Evolutionary conservation across 35 echinoderm and acorn worm species (phyloP), one percentile per base, ranked within the genome.

Genomic region (Lytechinus variegatus): DNA sequence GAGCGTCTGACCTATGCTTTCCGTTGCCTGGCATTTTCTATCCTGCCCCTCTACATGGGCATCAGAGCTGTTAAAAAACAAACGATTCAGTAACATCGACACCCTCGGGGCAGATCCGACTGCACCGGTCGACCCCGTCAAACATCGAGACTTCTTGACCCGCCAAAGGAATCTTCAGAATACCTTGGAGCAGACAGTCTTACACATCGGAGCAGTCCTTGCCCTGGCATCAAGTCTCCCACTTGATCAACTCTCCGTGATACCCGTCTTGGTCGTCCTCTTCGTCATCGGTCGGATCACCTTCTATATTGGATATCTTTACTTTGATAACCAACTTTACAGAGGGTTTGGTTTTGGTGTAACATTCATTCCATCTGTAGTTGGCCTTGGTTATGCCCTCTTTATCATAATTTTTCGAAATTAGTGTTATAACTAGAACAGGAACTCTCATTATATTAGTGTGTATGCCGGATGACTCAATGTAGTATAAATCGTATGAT

Each of bases 261-360:
- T 88, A 8, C 94, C 94, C 3, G 87, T 53, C 29, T 95, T 95
- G 53, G 71, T 95, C 27, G 29, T 52, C 14, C 8, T 95, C 86
- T 95, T 95, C 54, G 71, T 95, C 53, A 95, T 95, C 87, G 94
- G 94, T 28, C 21, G 94, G 60, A 24, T 79, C 66, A n/a, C 87
- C 55, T 95, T 21, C 86, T 88, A 52, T 19, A 28, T 95, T 94
- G 95, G 95, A 53, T 44, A 44, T 44, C 33, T 44, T 44, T 44
- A 44, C 33, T 44, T 44, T 44, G 33, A 44, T 44, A 44, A 94
- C 94, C 28, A 61, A 86, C 66, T 72, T 94, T 29, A 53, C 1
- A 93, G 95, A 29, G 95, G 61, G 2, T 54, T 94, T 79, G 95
- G 95, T 9, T 96, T 96, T 94, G 66, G 27, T n/a, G n/a, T 96